A percentile compares a stretch with the other conserved stretches of the same genome.
Conservation (phyloP, 2,888 invertebrate species). For the Ametastegia equiseti region DNA sequence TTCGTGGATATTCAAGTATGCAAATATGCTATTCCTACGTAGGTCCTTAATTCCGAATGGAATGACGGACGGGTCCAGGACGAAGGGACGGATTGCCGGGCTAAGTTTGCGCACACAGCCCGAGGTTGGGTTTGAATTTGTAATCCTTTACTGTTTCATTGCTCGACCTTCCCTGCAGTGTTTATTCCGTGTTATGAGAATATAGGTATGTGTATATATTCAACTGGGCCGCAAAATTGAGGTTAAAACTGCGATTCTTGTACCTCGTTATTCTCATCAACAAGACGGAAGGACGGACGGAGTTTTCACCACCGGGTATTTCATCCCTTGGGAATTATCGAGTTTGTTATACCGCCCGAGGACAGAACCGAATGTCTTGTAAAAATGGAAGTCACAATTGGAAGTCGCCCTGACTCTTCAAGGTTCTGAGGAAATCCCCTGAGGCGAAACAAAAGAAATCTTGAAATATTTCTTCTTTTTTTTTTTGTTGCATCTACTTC, state of each 20-base stretch:
- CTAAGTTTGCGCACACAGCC: background rate
- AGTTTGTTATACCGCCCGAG: background rate
- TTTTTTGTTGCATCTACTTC: too few relatives aligned
- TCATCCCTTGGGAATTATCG: slow-evolving; percentile 6
- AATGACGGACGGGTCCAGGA: background rate
- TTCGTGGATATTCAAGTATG: background rate
- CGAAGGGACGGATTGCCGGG: background rate
- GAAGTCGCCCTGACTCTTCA: background rate
- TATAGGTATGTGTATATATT: background rate
- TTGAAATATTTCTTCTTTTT: background rate
- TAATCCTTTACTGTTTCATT: slow-evolving; percentile 31
- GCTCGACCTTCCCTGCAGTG: slow-evolving; percentile 28
- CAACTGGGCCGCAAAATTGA: slow-evolving; percentile 7
- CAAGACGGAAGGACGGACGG: too few relatives aligned
- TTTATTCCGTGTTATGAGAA: slow-evolving; percentile 4
- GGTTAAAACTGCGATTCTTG: slow-evolving; percentile 26
- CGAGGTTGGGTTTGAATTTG: slow-evolving; percentile 36
- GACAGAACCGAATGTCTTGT: slow-evolving; percentile 23
- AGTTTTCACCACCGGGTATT: background rate
- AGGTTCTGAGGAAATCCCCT: background rate
- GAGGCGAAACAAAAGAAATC: background rate
- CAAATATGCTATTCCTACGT: background rate
- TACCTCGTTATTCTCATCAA: background rate
- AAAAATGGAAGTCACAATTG: slow-evolving; percentile 22
- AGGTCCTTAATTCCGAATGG: background rate